Evolutionary conservation across 2,113 vertebrate genomes (phyloP), one percentile per base, ranked within the genome.

Genomic region (Piaya cayana): DNA sequence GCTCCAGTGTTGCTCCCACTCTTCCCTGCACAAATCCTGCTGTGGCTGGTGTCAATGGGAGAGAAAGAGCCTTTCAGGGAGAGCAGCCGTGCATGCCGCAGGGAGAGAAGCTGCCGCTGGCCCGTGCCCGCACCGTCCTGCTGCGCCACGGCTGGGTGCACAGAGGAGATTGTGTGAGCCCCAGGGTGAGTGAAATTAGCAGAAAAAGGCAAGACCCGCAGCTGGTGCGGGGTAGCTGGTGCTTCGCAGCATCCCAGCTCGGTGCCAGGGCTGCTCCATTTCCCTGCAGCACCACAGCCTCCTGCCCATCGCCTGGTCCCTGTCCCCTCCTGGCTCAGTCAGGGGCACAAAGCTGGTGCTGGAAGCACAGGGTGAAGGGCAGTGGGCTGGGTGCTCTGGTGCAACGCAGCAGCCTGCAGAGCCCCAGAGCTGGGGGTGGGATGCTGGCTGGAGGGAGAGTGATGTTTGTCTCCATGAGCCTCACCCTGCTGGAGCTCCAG

Each of bases 51-150:
- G 4, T 20, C 32, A 52, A 47, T 19, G 85, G 5, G 5, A 86
- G 67, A 86, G 88, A 93, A 96, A 89, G n/a, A 50, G 59, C 20
- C 34, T 96, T 95, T 86, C 59, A 91, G 77, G 82, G 63, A 89
- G 91, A 29, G 91, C 95, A 93, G 91, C 91, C 85, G 29, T 55
- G 80, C 90, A 69, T 21, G 21, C 77, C 21, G 58, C 1, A 1
- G 45, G 86, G 22, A 2, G 79, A 55, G 69, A 37, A 59, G 49
- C 17, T 12, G 8, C 42, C 3, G 6, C 80, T 16, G 34, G 29
- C 21, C 37, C 10, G 2, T 32, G n/a, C 26, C 32, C 47, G 36
- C 7, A 1, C 53, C 45, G 11, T 10, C 59, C 59, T 11, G n/a
- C 70, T 18, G 45, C 20, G 2, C 53, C 5, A 0, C 3, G 11